Evolutionary conservation across 2,797 vertebrate genomes (phyloP).

Genomic region (Ctenopoma multispine): DNA sequence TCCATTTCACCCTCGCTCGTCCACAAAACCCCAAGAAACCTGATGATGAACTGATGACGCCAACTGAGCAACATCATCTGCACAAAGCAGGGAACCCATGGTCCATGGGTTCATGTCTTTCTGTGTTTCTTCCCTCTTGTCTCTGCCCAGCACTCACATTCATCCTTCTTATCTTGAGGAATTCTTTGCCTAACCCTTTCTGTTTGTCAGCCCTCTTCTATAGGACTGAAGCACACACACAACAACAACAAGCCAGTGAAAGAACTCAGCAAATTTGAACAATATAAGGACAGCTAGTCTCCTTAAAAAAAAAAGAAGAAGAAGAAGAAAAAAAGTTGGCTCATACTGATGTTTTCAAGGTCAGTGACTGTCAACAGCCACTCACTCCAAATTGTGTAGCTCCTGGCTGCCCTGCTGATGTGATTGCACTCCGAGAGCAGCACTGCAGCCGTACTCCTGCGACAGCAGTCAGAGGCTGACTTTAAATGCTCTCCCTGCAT

Average conservation of each 20-base stretch:
- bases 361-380: slow-evolving; percentile 33
- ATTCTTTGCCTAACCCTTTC: background rate
- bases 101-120: too few species aligned
- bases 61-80: too few species aligned
- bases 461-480: background rate
- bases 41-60: too few species aligned
- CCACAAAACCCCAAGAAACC: background rate
- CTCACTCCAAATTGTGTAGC: slow-evolving; percentile 28
- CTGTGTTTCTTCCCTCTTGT: background rate
- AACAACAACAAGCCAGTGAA: background rate
- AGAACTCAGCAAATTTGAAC: slow-evolving; percentile 3
- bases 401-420: slow-evolving; percentile 38
- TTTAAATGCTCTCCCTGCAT: background rate
- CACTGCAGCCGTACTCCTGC: slow-evolving; percentile 7
- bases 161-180: slow-evolving; percentile 1
- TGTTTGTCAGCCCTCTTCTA: background rate
- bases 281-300: slow-evolving; percentile 7
- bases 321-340: slow-evolving; percentile 34
- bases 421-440: slow-evolving; percentile 35
- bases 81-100: too few species aligned
- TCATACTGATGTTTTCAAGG: slow-evolving; percentile 55
- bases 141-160: background rate
- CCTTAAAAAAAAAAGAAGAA: slow-evolving; percentile 17
- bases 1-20: background rate
- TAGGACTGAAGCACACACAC: background rate